A percentile compares a stretch with the other conserved stretches of the same genome.
phyloP scores from a whole-genome alignment of 2,797 vertebrate species.

The Arrhamphus sclerolepis region DNA sequence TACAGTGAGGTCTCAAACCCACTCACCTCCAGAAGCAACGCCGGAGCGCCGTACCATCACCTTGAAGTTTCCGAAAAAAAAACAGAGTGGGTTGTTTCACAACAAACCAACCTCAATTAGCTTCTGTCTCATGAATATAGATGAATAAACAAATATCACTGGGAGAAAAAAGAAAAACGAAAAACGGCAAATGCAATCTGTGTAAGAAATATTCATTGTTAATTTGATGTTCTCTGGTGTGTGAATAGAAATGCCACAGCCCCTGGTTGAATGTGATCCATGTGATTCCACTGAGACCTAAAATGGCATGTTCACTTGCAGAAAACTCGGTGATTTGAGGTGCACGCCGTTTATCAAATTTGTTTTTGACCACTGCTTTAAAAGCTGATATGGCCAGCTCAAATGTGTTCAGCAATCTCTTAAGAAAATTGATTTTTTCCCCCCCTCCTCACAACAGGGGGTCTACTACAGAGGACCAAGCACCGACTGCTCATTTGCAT shows the following conservation, averaged over 20 bases:
- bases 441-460: constrained; percentile 61
- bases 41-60: constrained; percentile 57
- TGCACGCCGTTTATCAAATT: constrained; percentile 49
- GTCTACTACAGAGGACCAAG: constrained; percentile 74
- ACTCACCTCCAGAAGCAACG: constrained; percentile 55
- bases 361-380: constrained; percentile 36
- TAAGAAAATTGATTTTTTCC: constrained; percentile 60
- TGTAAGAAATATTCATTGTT: constrained; percentile 19
- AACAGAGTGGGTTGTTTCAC: constrained; percentile 45
- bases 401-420: constrained; percentile 56
- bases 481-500: constrained; percentile 80
- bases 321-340: constrained; percentile 17
- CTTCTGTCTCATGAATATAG: constrained; percentile 62
- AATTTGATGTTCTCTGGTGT: constrained; percentile 23
- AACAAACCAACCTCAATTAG: constrained; percentile 49
- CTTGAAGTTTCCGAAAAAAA: constrained; percentile 47
- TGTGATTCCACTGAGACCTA: constrained; percentile 8
- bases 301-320: constrained; percentile 21
- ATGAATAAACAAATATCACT: constrained; percentile 51
- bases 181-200: constrained; percentile 30
- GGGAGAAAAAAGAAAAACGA: constrained; percentile 1
- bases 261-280: not conserved
- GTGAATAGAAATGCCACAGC: constrained; percentile 24
- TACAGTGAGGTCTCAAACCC: constrained; percentile 69
- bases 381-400: constrained; percentile 48